These are phyloP conservation scores for Montipora capricornis DNA, from an alignment of 64 coral and sea anemone genomes.

Conservation along the genomic window DNA sequence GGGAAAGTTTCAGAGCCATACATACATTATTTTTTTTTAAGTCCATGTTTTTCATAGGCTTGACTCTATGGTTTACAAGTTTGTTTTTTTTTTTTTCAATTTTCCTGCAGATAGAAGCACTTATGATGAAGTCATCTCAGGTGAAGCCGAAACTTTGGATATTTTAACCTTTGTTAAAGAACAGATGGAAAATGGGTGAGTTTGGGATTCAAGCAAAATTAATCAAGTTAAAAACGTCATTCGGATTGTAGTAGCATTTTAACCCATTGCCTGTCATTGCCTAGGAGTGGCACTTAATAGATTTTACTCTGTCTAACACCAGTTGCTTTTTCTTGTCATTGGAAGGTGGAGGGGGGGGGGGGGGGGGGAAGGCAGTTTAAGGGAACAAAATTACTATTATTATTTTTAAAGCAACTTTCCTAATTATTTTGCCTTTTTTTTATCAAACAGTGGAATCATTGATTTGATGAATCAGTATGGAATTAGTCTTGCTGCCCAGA, in stretches of 20 bases:
- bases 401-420: no score
- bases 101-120: constrained; percentile 33
- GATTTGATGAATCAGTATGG: constrained; percentile 91
- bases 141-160: constrained; percentile 91
- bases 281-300: neutral
- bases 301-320: no score
- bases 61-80: no score
- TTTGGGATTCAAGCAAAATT: neutral
- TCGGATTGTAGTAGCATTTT: neutral
- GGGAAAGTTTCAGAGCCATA: no score
- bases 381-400: no score
- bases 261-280: neutral
- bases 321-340: no score
- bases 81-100: neutral
- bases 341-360: no score
- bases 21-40: no score
- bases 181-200: constrained; percentile 94
- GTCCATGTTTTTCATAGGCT: no score
- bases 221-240: no score
- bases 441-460: constrained; percentile 80
- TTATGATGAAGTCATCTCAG: constrained; percentile 90
- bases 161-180: constrained; percentile 97
- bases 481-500: constrained; percentile 86
- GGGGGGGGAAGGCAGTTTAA: no score
- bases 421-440: neutral